Percentiles rank a stretch among this genome's conserved stretches.
Evolutionary conservation across 2,797 vertebrate genomes (phyloP).

Genomic region (Falco cherrug): DNA sequence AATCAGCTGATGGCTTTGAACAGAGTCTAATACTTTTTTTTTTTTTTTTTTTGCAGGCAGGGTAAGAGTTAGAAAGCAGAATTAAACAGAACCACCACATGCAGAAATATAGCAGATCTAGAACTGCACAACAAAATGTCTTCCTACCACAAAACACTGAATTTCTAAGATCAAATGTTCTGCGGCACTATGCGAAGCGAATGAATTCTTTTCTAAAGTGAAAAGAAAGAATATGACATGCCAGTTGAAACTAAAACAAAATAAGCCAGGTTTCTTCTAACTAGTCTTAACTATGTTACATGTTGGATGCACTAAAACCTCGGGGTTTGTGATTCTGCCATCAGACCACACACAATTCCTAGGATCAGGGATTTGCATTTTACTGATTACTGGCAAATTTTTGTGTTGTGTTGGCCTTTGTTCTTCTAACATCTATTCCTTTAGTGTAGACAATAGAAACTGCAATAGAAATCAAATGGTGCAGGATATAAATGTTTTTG

Average conservation of each 20-base stretch:
- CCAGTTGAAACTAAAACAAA: background rate
- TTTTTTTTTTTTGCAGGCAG: background rate
- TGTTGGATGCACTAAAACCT: background rate
- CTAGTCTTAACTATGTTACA: background rate
- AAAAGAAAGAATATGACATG: background rate
- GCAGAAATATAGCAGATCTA: background rate
- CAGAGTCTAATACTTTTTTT: background rate
- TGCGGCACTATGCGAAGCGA: background rate
- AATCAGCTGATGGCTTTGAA: background rate
- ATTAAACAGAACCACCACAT: background rate
- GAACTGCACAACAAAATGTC: background rate
- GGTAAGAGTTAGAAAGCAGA: background rate
- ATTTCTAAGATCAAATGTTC: background rate
- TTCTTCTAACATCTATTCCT: background rate
- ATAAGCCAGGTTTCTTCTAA: background rate
- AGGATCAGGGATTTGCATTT: background rate
- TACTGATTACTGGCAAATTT: background rate
- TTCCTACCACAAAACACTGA: background rate
- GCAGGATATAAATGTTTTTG: background rate
- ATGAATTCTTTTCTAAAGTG: background rate
- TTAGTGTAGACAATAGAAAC: background rate
- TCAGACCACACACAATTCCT: background rate
- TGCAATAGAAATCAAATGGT: background rate
- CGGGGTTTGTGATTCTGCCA: background rate
- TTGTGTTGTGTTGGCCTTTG: background rate